These are phyloP conservation scores for Heliconius hortense DNA, from an alignment of 2,888 invertebrate species.

Conservation along the genomic window DNA sequence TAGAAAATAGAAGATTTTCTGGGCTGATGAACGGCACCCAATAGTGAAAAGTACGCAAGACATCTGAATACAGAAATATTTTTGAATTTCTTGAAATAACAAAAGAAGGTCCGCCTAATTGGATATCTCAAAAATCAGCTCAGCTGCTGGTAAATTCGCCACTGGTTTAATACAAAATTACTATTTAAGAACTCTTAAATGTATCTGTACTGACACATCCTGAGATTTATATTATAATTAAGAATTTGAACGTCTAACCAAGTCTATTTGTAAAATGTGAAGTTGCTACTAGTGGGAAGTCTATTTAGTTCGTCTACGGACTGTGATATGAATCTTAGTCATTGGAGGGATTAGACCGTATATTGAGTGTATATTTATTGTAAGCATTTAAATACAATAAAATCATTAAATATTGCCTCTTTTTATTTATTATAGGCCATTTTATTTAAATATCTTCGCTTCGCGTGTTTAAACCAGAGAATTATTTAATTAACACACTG, in stretches of 20 bases:
- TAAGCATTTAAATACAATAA: slow-evolving; percentile 32
- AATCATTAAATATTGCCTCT: slow-evolving; percentile 35
- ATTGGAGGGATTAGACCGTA: slow-evolving; percentile 9
- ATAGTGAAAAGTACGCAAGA: no score
- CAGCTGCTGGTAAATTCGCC: neutral
- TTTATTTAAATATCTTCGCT: no score
- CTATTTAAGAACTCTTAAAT: neutral
- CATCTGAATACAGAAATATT: neutral
- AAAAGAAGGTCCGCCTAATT: slow-evolving; percentile 1
- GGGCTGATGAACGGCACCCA: no score
- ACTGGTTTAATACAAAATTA: neutral
- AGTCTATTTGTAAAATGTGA: slow-evolving; percentile 11
- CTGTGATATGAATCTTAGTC: slow-evolving; percentile 42
- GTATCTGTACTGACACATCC: neutral
- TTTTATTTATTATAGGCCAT: neutral
- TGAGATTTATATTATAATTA: neutral
- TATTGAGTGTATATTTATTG: slow-evolving; percentile 26
- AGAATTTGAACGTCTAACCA: neutral
- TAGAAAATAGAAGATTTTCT: no score
- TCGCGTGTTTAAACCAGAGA: no score
- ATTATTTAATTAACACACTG: no score
- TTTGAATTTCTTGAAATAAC: neutral
- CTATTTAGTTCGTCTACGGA: slow-evolving; percentile 33
- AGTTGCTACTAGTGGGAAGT: slow-evolving; percentile 12
- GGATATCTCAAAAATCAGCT: neutral